These are phyloP conservation scores for Rhodophaea formosa DNA, from an alignment of 2,888 invertebrate species.

Conservation along the genomic window DNA sequence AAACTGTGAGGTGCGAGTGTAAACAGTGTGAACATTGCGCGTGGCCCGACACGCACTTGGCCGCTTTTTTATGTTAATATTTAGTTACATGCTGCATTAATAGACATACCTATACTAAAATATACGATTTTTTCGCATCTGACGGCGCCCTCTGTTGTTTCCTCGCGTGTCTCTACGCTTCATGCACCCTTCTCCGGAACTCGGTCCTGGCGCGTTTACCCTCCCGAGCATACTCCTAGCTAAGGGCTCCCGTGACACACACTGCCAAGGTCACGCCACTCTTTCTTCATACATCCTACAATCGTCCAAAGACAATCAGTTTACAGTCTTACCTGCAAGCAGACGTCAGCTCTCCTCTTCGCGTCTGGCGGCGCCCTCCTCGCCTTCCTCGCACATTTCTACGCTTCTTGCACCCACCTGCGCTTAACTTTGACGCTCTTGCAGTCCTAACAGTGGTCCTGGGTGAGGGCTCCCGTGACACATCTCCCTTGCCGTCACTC, in stretches of 20 bases:
- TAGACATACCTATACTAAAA: too few species aligned
- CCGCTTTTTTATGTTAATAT: too few species aligned
- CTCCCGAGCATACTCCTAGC: constrained; percentile 82
- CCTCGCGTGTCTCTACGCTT: constrained; percentile 94
- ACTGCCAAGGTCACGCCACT: constrained; percentile 65
- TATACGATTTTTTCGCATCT: too few species aligned
- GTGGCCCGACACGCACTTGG: too few species aligned
- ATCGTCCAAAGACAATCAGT: too few species aligned
- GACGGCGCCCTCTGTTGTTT: constrained; percentile 83
- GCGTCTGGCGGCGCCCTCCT: constrained; percentile 67
- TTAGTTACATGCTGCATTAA: too few species aligned
- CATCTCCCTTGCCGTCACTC: constrained; percentile 66
- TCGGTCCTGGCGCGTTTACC: constrained; percentile 95
- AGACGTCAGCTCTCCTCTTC: constrained; percentile 83
- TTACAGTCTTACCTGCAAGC: constrained; percentile 80
- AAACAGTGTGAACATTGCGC: too few species aligned
- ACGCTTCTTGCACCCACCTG: constrained; percentile 94
- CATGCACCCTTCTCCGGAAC: constrained; percentile 93
- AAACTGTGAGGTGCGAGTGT: too few species aligned
- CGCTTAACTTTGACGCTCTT: constrained; percentile 95
- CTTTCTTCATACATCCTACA: too few species aligned
- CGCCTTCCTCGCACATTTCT: constrained; percentile 94
- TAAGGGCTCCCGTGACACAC: constrained; percentile 56
- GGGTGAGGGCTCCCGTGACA: constrained; percentile 56
- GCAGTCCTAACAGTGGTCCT: constrained; percentile 85